Evolutionary conservation across 1,140 invertebrate species (phyloP).

Genomic region (Dryas iulia): DNA sequence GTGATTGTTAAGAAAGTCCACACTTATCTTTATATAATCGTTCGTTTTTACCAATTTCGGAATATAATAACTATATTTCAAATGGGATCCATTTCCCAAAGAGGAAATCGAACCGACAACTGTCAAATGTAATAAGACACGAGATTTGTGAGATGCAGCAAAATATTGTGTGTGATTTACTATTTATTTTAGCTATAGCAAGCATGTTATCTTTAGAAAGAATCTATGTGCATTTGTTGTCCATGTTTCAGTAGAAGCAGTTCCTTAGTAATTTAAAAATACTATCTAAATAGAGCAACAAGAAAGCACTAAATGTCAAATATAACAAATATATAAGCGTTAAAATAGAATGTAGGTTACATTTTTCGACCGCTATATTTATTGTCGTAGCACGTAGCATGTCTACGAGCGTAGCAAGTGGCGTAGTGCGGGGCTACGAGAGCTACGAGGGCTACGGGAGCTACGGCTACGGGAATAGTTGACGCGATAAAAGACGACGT

Average conservation of each 20-base stretch:
- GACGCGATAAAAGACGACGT: not conserved
- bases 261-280: not conserved
- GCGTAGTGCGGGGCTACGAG: not conserved
- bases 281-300: not conserved
- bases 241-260: not conserved
- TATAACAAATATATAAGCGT: not conserved
- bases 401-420: conserved; percentile 11
- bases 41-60: no score
- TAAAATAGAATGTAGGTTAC: not conserved
- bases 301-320: not conserved
- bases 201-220: no score
- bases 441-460: conserved; percentile 3
- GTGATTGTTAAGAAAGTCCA: no score
- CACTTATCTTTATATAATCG: no score
- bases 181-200: no score
- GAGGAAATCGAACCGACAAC: no score
- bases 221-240: no score
- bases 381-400: conserved; percentile 7
- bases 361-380: conserved; percentile 6
- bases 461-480: not conserved
- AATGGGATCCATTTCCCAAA: no score
- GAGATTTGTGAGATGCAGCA: no score
- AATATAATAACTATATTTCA: no score
- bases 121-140: no score
- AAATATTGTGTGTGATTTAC: no score